Evolutionary conservation across 2,113 vertebrate species (phyloP).

Genomic region (Upupa epops): DNA sequence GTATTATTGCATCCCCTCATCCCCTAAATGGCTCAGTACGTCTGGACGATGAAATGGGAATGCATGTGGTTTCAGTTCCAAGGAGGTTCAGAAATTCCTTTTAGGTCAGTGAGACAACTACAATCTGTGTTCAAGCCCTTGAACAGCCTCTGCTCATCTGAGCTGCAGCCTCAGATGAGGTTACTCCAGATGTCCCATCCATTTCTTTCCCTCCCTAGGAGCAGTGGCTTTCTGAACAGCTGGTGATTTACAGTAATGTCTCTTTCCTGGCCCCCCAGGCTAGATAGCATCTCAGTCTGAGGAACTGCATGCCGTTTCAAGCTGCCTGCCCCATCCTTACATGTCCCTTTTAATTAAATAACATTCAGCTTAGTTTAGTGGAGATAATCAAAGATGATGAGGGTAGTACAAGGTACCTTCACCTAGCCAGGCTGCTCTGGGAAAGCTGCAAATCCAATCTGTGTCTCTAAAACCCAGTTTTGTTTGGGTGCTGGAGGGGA

Average conservation of each 20-base stretch:
- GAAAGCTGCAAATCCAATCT: conserved; percentile 47
- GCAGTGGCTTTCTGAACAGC: neutral
- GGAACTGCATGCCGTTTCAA: neutral
- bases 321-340: neutral
- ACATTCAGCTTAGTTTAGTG: neutral
- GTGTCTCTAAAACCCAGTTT: neutral
- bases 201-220: neutral
- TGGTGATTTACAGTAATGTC: neutral
- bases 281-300: neutral
- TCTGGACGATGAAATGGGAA: neutral
- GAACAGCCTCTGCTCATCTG: neutral
- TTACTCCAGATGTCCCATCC: neutral
- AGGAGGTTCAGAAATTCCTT: neutral
- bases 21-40: neutral
- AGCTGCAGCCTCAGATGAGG: neutral
- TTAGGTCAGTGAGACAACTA: neutral
- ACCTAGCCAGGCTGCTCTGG: conserved; percentile 25
- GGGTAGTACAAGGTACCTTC: conserved; percentile 23
- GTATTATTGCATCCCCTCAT: neutral
- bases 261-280: neutral
- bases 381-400: conserved; percentile 21
- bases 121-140: neutral
- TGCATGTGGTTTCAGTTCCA: neutral
- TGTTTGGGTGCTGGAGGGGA: neutral
- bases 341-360: conserved; percentile 37